Percentiles rank a stretch among this genome's conserved stretches.
Evolutionary conservation across 2,797 vertebrate species (phyloP).

Genomic region (Hemitrygon akajei): DNA sequence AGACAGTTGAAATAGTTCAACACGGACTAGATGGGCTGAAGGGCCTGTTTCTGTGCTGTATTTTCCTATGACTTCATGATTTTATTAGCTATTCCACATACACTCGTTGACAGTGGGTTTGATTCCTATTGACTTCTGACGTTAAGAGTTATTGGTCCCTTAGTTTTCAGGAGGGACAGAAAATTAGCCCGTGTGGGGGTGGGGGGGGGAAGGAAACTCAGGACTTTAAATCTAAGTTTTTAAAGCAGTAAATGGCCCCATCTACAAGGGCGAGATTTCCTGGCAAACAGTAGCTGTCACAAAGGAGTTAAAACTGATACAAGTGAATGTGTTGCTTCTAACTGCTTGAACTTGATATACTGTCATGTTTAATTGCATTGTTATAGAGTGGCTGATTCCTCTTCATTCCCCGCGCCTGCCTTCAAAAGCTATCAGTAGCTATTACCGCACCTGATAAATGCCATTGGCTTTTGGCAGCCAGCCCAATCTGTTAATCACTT

Average conservation of each 20-base stretch:
- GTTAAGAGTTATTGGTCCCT: neutral
- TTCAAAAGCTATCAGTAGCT: neutral
- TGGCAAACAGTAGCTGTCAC: neutral
- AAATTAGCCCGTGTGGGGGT: neutral
- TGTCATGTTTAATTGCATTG: slow-evolving; percentile 33
- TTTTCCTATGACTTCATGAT: too few relatives aligned
- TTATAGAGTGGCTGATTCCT: slow-evolving; percentile 5
- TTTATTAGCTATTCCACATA: too few relatives aligned
- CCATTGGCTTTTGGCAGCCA: neutral
- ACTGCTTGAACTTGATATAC: slow-evolving; percentile 17
- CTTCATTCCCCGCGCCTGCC: neutral
- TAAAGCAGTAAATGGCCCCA: neutral
- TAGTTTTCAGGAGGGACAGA: neutral
- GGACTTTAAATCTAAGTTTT: neutral
- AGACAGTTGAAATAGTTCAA: too few relatives aligned
- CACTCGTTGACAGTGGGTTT: too few relatives aligned
- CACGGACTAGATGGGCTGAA: too few relatives aligned
- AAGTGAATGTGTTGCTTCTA: neutral
- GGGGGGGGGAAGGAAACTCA: neutral
- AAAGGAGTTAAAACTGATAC: neutral
- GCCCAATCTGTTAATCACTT: slow-evolving; percentile 27
- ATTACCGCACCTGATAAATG: slow-evolving; percentile 25
- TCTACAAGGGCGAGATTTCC: neutral
- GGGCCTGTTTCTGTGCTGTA: too few relatives aligned
- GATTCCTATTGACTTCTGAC: too few relatives aligned